Conservation (phyloP, 2,888 invertebrate species). For the Pterobdella sp. region DNA sequence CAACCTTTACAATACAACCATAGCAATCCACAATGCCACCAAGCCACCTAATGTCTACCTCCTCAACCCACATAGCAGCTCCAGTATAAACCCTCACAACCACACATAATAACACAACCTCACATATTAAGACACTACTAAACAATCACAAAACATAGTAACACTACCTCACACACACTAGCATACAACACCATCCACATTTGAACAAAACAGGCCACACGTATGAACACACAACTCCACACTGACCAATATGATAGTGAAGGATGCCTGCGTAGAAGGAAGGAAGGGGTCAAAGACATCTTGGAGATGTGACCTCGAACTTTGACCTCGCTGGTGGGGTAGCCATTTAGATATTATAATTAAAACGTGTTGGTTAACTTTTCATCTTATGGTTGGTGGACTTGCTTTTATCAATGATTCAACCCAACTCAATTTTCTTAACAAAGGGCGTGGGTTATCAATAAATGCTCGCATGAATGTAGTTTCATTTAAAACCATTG, state of each 20-base stretch:
- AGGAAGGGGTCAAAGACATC: slow-evolving; percentile 52
- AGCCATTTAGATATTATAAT: background rate
- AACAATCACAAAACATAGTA: too few species aligned
- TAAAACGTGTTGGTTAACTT: too few species aligned
- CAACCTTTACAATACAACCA: too few species aligned
- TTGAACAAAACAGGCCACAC: background rate
- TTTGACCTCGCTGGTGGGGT: slow-evolving; percentile 47
- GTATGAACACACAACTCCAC: background rate
- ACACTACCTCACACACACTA: slow-evolving; percentile 22
- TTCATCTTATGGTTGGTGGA: too few species aligned
- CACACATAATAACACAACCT: too few species aligned
- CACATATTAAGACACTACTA: too few species aligned
- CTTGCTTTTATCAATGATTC: too few species aligned
- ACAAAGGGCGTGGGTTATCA: slow-evolving; percentile 1
- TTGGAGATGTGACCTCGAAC: slow-evolving; percentile 52
- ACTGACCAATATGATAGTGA: slow-evolving; percentile 50
- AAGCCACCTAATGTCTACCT: too few species aligned
- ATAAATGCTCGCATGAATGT: background rate
- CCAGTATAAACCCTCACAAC: too few species aligned
- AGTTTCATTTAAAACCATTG: background rate
- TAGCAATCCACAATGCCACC: too few species aligned
- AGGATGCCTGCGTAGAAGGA: slow-evolving; percentile 52
- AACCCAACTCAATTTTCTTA: background rate
- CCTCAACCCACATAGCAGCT: too few species aligned
- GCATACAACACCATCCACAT: background rate